Base-by-base conservation (phyloP, 2,888 invertebrate species). In the Petrolisthes cinctipes region DNA sequence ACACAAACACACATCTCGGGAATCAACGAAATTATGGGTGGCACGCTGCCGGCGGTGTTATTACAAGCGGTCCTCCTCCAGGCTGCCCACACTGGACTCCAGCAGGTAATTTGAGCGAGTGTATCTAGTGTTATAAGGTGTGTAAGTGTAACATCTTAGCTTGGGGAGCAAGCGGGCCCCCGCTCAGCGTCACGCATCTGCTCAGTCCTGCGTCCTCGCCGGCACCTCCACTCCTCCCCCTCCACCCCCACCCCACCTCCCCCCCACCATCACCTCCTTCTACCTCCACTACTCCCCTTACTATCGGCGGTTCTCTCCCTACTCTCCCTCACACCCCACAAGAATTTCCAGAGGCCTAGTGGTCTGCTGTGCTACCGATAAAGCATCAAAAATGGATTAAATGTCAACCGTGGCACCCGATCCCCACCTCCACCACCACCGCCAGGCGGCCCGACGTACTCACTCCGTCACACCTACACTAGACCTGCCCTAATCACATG, bases 11-110 rank as follows among this genome's bases (percentile, higher is more conserved):
- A 89, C 89, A 88, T 87, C 85, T 87, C 85, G 82, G 82, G 89
- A 89, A 89, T 89, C 89, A 88, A 88, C 85, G 87, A 89, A 89
- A 89, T 89, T 89, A 89, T 89, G 89, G 89, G 89, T 83, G 89
- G 89, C 89, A 89, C 89, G 89, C 85, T 89, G 82, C 87, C 86
- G 85, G 85, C 82, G 83, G 87, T 89, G 89, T 89, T 89, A 89
- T 88, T 89, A 87, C 89, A 89, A 88, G 86, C 87, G 87, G 82
- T 88, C 88, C 85, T 88, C 85, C 88, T 85, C 82, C 85, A 79
- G 82, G 85, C 88, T 88, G 88, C 85, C 85, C 88, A 75, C 85
- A 82, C 82, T 78, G 82, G 82, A 80, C 84, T 82, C 85, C 79
- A 82, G 78, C 85, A 85, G 88, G 85, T 85, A 88, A 88, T 88